Evolutionary conservation across 2,113 vertebrate genomes (phyloP), one percentile per base, ranked within the genome.

Genomic region (Brachypteracias leptosomus): DNA sequence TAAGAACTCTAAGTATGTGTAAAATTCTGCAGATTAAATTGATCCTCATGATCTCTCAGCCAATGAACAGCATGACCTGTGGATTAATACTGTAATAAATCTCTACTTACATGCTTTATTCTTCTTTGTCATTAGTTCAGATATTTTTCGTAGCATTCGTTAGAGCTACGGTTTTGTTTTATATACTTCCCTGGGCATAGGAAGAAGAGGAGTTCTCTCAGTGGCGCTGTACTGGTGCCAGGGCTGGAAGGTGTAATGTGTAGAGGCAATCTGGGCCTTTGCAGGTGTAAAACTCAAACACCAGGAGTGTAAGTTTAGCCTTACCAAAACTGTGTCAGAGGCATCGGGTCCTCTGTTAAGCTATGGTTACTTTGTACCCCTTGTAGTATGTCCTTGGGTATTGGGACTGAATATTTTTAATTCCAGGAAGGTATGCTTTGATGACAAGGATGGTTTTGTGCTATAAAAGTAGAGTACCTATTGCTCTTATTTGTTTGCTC

Each of bases 1-100:
- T 63, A 88, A 78, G 82, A 97, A 89, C 72, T 89, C 68, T 25
- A 91, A 95, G 75, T 90, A 96, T 88, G 68, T 15, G 10, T 88
- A 65, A 84, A 94, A 96, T 83, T 96, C 89, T 91, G 78, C 82
- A 61, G 90, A 89, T 96, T 93, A 78, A 90, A 85, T 73, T 74
- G 73, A 94, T 91, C 74, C 81, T 76, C 82, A 21, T 54, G 78
- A 76, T 90, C 83, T 93, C 73, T 74, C 36, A 92, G 57, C 75
- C 75, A 86, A 28, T 77, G 63, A 83, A 52, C 36, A 90, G 59
- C 62, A 16, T 35, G 82, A 59, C 21, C 67, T 80, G 51, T 80
- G 89, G 85, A 76, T 94, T 96, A 94, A 66, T 73, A 20, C 58
- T 54, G 46, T 61, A 85, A 55, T 86, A 95, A 92, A 79, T 80